Evolutionary conservation across 2,888 invertebrate species (phyloP).

Genomic region (Odontocolon sp.): DNA sequence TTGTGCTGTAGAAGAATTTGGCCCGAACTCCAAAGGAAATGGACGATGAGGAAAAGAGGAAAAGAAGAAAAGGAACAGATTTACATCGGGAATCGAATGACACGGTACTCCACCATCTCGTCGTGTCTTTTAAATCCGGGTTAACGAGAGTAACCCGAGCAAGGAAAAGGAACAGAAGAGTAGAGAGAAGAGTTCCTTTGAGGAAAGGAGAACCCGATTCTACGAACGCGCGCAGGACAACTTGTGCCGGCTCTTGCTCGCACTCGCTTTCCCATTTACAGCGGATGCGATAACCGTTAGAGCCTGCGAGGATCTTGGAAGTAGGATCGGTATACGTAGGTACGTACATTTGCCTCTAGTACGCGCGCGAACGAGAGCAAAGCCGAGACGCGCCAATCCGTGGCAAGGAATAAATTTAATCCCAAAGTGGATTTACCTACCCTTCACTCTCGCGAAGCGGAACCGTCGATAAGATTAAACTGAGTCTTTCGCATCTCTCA

Average conservation of each 20-base stretch:
- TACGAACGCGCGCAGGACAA: conserved; percentile 1
- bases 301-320: conserved; percentile 51
- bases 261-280: conserved; percentile 64
- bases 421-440: conserved; percentile 68
- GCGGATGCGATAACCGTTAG: conserved; percentile 64
- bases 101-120: conserved; percentile 15
- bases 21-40: background rate
- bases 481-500: conserved; percentile 22
- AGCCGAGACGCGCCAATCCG: conserved; percentile 58
- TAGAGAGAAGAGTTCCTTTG: conserved; percentile 26
- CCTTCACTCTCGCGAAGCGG: conserved; percentile 36
- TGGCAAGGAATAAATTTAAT: conserved; percentile 71
- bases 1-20: background rate
- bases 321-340: conserved; percentile 1
- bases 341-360: conserved; percentile 26
- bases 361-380: conserved; percentile 12
- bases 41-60: background rate
- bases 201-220: conserved; percentile 30
- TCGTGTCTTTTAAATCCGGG: conserved; percentile 42
- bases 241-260: conserved; percentile 41
- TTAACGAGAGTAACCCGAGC: conserved; percentile 41
- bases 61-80: conserved; percentile 3
- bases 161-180: conserved; percentile 14
- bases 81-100: conserved; percentile 40
- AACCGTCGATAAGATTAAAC: conserved; percentile 54